phyloP scores from a whole-genome alignment of 2,888 invertebrate species.

The Glyphotaelius pellucidus region DNA sequence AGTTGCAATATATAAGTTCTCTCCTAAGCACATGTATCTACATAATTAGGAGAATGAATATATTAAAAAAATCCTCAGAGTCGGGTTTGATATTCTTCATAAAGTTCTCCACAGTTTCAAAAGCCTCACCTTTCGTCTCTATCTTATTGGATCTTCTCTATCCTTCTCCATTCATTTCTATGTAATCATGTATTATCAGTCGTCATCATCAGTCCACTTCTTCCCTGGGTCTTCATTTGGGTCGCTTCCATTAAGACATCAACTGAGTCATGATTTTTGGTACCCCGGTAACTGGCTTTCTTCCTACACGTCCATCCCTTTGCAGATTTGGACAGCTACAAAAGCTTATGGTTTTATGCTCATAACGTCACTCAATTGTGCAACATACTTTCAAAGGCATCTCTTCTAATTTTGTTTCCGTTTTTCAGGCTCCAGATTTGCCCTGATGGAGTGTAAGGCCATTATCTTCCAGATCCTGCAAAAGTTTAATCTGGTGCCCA shows the following conservation, averaged over 20 bases:
- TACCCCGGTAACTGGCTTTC: not conserved
- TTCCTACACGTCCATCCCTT: not conserved
- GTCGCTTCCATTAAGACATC: not conserved
- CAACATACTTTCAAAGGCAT: not conserved
- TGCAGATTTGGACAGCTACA: too few species aligned
- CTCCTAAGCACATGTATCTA: too few species aligned
- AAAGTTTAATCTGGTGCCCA: slow-evolving; percentile 56
- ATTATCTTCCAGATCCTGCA: slow-evolving; percentile 59
- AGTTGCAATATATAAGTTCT: too few species aligned
- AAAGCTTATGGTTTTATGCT: not conserved
- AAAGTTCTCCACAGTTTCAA: not conserved
- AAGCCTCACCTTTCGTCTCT: not conserved
- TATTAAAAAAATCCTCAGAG: not conserved
- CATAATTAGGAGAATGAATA: too few species aligned
- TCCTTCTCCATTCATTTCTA: not conserved
- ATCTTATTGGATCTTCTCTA: not conserved
- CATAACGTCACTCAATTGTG: too few species aligned
- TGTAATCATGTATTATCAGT: not conserved
- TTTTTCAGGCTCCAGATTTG: slow-evolving; percentile 61
- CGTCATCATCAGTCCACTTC: not conserved
- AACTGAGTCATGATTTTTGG: not conserved
- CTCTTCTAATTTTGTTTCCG: not conserved
- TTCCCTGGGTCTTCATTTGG: not conserved
- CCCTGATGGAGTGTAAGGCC: slow-evolving; percentile 61
- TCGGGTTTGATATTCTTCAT: not conserved